Base-by-base conservation (phyloP, 2,113 vertebrate species). In the Misgurnus mizolepis region DNA sequence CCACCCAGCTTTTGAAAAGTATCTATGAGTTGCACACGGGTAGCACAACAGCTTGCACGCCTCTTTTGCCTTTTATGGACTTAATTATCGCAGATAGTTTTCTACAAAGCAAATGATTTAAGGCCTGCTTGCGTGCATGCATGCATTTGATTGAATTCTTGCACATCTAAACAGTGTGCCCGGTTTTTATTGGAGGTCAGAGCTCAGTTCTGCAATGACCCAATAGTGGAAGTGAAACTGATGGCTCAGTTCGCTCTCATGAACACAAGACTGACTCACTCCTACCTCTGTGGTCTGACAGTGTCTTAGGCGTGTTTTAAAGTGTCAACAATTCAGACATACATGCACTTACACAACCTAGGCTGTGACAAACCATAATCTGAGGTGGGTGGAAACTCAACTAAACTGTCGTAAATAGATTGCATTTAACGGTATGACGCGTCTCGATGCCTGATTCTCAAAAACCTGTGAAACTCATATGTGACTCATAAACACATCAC, bases 201-300 rank as follows among this genome's bases (percentile, higher is more conserved):
- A 72, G 49, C 12, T 62, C 56, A 71, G 70, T 70, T 43, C 56
- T 67, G 47, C 69, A 58, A 76, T 76, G 41, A n/a, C 70, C 74
- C 67, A 47, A 27, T 71, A 61, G 62, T 72, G 76, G 87, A 88
- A 86, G 87, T 84, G 82, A 86, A 85, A 86, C 67, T 60, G 76
- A 47, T 84, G 58, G 84, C 39, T 80, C 53, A 66, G 64, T 82
- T 67, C 45, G 39, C 75, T 75, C 69, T 72, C 15, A 76, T 71
- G 47, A 80, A 45, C 70, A 55, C 58, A 69, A 34, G 17, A 70
- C 60, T 69, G 41, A 40, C 56, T 76, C 15, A n/a, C 56, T 79
- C 45, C 53, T 61, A 66, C 7, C 68, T 56, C 12, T 64, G 8
- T 55, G 55, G 18, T 68, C 50, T 74, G 17, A 49, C n/a, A 41